These are phyloP conservation scores for Thaumetopoea pityocampa DNA, from an alignment of 1,140 invertebrate species.

Conservation along the genomic window DNA sequence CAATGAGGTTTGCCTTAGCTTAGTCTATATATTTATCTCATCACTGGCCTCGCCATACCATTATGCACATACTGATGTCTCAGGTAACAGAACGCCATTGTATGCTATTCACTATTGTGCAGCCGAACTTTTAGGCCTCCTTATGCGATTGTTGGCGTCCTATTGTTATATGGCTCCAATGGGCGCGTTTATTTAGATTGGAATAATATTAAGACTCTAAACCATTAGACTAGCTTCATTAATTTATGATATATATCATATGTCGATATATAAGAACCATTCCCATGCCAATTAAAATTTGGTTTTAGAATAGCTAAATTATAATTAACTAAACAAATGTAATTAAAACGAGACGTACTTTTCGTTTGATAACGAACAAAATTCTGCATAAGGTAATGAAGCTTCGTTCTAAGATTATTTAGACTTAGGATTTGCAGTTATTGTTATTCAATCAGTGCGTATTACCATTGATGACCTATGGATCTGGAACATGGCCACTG, in stretches of 20 bases:
- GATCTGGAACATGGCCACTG: too few relatives aligned
- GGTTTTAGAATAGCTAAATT: slow-evolving; percentile 1
- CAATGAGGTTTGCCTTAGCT: too few relatives aligned
- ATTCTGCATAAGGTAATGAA: too few relatives aligned
- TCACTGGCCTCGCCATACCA: slow-evolving; percentile 37
- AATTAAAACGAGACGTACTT: too few relatives aligned
- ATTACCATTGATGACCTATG: too few relatives aligned
- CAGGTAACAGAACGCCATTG: slow-evolving; percentile 72
- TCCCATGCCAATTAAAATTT: slow-evolving; percentile 4
- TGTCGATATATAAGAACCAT: slow-evolving; percentile 7
- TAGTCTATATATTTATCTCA: too few relatives aligned
- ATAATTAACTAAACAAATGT: not conserved
- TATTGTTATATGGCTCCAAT: slow-evolving; percentile 52
- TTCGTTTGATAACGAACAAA: too few relatives aligned
- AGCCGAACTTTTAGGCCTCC: slow-evolving; percentile 62
- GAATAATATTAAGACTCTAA: slow-evolving; percentile 48
- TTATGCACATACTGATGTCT: slow-evolving; percentile 72
- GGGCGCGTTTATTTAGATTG: slow-evolving; percentile 54
- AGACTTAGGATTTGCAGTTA: too few relatives aligned
- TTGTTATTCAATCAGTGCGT: too few relatives aligned
- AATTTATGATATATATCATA: slow-evolving; percentile 6
- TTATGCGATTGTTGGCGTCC: slow-evolving; percentile 63
- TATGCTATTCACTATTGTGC: slow-evolving; percentile 69
- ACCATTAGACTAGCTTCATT: slow-evolving; percentile 15
- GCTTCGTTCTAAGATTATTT: too few relatives aligned